These are phyloP conservation scores for Pachycephus smyrnensis DNA, from an alignment of 2,888 invertebrate genomes.

Conservation along the genomic window DNA sequence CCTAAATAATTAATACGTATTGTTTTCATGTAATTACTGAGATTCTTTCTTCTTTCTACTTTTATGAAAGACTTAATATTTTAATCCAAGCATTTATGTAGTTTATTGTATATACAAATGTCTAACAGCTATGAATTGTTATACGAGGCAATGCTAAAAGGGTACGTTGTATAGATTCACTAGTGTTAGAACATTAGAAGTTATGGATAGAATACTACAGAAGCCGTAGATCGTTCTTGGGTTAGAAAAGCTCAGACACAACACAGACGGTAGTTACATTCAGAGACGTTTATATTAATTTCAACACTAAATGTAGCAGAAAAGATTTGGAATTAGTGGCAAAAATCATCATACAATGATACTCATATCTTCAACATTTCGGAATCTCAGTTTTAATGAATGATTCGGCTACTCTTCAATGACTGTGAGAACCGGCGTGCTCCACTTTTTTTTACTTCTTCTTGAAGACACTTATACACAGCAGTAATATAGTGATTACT, in stretches of 20 bases:
- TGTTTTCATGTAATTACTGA: background rate
- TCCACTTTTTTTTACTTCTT: background rate
- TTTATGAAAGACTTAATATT: slow-evolving; percentile 10
- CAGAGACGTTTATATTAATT: slow-evolving; percentile 16
- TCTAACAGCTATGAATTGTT: background rate
- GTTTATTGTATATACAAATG: background rate
- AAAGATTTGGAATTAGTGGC: background rate
- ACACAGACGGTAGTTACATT: slow-evolving; percentile 34
- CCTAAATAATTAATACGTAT: background rate
- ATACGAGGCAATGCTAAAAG: background rate
- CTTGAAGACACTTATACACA: background rate
- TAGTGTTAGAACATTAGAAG: background rate
- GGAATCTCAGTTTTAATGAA: background rate
- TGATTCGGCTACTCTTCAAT: background rate
- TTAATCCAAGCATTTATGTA: background rate
- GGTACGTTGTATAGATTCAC: background rate
- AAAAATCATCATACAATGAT: background rate
- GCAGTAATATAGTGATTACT: background rate
- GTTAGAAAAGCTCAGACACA: slow-evolving; percentile 45
- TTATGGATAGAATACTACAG: slow-evolving; percentile 14
- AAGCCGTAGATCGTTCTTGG: slow-evolving; percentile 48
- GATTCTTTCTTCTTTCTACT: background rate
- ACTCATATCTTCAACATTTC: background rate
- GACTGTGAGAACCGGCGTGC: background rate
- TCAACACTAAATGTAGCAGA: background rate